Evolutionary conservation across 2,113 vertebrate genomes (phyloP), one percentile per base, ranked within the genome.

Genomic region (Trachemys scripta): DNA sequence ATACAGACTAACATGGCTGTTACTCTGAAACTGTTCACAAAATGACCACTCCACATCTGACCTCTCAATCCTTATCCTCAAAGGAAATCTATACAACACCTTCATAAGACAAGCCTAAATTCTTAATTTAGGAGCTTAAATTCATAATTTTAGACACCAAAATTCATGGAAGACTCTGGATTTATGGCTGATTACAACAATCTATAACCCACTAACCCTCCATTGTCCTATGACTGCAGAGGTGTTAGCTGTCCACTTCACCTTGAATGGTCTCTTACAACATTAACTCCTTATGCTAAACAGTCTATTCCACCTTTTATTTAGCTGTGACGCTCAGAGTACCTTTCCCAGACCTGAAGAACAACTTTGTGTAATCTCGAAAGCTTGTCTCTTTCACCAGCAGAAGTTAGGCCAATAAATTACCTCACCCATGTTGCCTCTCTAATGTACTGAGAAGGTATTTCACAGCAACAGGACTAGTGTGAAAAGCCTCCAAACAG

Each of bases 401-500:
- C n/a, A 20, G 14, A 72, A 38, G 8, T 38, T 38, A 72, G 35
- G 17, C 65, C n/a, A 72, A 72, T 38, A 72, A 72, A 38, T 38
- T n/a, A 20, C 65, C 14, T n/a, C 62, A 29, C 76, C 45, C 78
- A 11, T 13, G 25, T 16, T 27, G 25, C 13, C 45, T 50, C 49
- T 49, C 45, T 35, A 47, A 50, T 47, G 78, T 29, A 50, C 5
- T 25, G 45, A 94, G 79, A 88, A 88, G 38, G 84, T 86, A 87
- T 90, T 95, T 85, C 45, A n/a, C 14, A 69, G 59, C 47, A 69
- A 13, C 47, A 51, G 20, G 31, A 24, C 54, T 91, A 94, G 90
- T 35, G 75, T 1, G 3, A 93, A 94, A 96, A 94, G 11, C 0
- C 49, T 50, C 84, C 86, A 90, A 85, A 97, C 90, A 51, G 90